These are phyloP conservation scores for Holothuria leucospilota DNA, from an alignment of 53 echinoderm and acorn worm genomes.

Conservation along the genomic window DNA sequence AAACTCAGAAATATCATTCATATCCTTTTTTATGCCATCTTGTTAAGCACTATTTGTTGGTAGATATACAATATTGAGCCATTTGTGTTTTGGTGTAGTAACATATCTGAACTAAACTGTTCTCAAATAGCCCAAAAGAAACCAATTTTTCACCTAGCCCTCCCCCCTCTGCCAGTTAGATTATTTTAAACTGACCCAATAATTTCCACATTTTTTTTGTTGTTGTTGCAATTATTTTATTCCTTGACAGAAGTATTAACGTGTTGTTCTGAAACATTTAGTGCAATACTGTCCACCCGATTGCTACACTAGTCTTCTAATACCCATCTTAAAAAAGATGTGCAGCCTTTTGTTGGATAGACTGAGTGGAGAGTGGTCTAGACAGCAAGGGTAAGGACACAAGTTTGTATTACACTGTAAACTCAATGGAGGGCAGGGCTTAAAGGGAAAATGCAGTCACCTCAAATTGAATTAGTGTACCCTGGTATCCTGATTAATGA, in stretches of 20 bases:
- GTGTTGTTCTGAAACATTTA: conserved; percentile 82
- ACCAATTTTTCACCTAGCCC: too few species aligned
- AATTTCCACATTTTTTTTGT: too few species aligned
- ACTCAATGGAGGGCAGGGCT: too few species aligned
- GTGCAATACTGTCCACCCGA: conserved; percentile 84
- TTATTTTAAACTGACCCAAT: too few species aligned
- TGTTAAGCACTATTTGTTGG: background rate
- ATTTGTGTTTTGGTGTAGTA: too few species aligned
- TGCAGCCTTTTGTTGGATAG: conserved; percentile 78
- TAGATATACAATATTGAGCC: too few species aligned
- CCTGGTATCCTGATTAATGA: too few species aligned
- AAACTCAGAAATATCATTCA: conserved; percentile 89
- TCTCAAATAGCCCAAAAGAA: too few species aligned
- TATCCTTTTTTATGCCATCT: conserved; percentile 77
- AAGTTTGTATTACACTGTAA: background rate
- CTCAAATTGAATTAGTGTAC: too few species aligned
- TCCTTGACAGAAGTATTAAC: conserved; percentile 73
- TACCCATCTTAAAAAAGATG: conserved; percentile 72
- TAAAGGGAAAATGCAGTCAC: too few species aligned
- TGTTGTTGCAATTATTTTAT: background rate
- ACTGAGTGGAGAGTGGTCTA: conserved; percentile 73
- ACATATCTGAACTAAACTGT: too few species aligned
- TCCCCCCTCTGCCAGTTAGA: too few species aligned
- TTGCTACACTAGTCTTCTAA: conserved; percentile 66
- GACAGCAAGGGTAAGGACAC: conserved; percentile 38